Conservation (phyloP, 1,140 invertebrate species). For the Chrysopa pallens region DNA sequence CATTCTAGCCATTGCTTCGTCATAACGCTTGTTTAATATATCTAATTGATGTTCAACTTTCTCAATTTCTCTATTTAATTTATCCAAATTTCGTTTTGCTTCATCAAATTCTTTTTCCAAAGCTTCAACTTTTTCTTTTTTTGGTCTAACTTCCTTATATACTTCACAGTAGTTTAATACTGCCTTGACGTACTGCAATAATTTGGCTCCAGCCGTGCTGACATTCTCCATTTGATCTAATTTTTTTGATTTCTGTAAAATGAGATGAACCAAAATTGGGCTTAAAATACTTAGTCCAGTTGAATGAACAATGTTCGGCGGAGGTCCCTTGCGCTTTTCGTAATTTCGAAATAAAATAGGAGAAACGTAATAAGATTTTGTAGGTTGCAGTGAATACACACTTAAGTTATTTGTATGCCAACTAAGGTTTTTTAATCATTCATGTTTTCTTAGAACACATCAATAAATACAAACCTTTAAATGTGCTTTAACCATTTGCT, state of each 20-base stretch:
- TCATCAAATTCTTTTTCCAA: slow-evolving; percentile 42
- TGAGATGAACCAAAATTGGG: no score
- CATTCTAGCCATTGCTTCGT: slow-evolving; percentile 51
- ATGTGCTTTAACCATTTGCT: slow-evolving; percentile 45
- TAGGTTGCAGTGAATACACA: no score
- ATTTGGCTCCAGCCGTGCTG: slow-evolving; percentile 62
- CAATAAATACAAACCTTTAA: slow-evolving; percentile 29
- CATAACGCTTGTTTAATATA: slow-evolving; percentile 54
- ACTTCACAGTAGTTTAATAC: slow-evolving; percentile 74
- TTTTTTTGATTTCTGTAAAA: slow-evolving; percentile 33
- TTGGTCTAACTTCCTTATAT: slow-evolving; percentile 71
- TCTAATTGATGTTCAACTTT: slow-evolving; percentile 48
- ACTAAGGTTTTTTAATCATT: no score
- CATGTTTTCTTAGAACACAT: no score
- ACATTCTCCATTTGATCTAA: slow-evolving; percentile 56
- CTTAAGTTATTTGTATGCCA: no score
- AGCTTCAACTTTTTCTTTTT: slow-evolving; percentile 61
- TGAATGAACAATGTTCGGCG: no score
- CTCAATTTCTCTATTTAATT: slow-evolving; percentile 54
- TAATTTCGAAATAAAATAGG: not conserved
- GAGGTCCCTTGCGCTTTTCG: not conserved
- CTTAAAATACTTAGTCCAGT: not conserved
- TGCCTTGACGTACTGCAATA: slow-evolving; percentile 70
- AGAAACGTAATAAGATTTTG: no score
- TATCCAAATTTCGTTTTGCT: slow-evolving; percentile 49